phyloP scores from a whole-genome alignment of 2,888 invertebrate species.

The Opisthograptis luteolata region DNA sequence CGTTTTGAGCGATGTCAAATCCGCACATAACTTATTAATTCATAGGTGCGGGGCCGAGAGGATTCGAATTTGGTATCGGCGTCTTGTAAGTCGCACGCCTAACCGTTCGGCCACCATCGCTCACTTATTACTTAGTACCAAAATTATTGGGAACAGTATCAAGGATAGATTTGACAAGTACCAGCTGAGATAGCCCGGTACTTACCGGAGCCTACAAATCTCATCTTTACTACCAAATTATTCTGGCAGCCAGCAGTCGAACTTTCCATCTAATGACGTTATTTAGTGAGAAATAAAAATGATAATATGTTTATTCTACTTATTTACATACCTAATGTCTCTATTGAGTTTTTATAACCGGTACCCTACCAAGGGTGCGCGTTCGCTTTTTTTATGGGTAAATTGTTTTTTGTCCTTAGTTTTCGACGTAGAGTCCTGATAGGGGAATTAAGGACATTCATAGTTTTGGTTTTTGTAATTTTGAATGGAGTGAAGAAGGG shows the following conservation, averaged over 20 bases:
- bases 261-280: constrained; percentile 24
- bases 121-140: neutral
- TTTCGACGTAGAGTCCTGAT: neutral
- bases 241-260: constrained; percentile 12
- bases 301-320: constrained; percentile 23
- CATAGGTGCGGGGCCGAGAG: too few relatives aligned
- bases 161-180: neutral
- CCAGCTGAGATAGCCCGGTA: constrained; percentile 1
- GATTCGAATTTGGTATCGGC: too few relatives aligned
- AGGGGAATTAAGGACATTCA: neutral
- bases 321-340: constrained; percentile 19
- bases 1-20: too few relatives aligned
- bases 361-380: neutral
- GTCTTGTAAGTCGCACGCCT: too few relatives aligned
- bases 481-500: too few relatives aligned
- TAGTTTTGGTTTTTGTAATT: too few relatives aligned
- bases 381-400: neutral
- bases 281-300: constrained; percentile 23
- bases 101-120: too few relatives aligned
- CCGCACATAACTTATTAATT: too few relatives aligned
- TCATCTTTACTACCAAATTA: constrained; percentile 21
- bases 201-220: constrained; percentile 10
- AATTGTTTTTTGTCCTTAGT: neutral
- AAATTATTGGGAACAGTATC: neutral
- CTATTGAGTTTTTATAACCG: constrained; percentile 17